Evolutionary conservation across 2,797 vertebrate genomes (phyloP).

Genomic region (Geotrypetes seraphini): DNA sequence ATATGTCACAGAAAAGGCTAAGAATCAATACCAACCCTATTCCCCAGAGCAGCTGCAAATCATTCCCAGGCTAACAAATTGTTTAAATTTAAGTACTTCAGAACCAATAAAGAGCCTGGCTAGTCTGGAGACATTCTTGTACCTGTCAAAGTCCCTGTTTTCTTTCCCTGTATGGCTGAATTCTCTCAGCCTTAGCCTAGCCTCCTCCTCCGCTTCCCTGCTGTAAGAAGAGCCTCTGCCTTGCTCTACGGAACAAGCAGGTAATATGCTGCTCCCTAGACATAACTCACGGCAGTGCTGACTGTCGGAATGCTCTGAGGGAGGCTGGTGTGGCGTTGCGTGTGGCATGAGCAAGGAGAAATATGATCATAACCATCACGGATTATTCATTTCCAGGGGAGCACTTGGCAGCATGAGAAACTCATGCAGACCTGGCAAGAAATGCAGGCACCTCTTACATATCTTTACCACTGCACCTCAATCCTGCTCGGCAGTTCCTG

Average conservation of each 20-base stretch:
- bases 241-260: neutral
- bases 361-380: too few relatives aligned
- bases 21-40: constrained; percentile 70
- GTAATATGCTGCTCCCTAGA: constrained; percentile 3
- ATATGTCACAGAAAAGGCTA: constrained; percentile 66
- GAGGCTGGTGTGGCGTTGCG: too few relatives aligned
- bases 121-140: constrained; percentile 32
- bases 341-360: too few relatives aligned
- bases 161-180: neutral
- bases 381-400: too few relatives aligned
- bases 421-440: too few relatives aligned
- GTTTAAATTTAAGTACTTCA: constrained; percentile 61
- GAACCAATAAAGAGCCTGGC: constrained; percentile 43
- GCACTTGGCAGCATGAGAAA: too few relatives aligned
- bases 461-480: too few relatives aligned
- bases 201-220: fast-evolving
- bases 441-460: too few relatives aligned
- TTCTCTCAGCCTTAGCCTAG: fast-evolving
- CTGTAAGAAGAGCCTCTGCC: neutral
- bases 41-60: constrained; percentile 58
- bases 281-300: too few relatives aligned
- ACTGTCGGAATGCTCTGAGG: too few relatives aligned
- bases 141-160: constrained; percentile 17
- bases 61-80: constrained; percentile 61
- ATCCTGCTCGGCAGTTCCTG: too few relatives aligned